Percentiles rank a stretch among this genome's conserved stretches.
These are phyloP conservation scores for Agonopterix alstromeriana DNA, from an alignment of 2,888 invertebrate genomes.

Conservation along the genomic window DNA sequence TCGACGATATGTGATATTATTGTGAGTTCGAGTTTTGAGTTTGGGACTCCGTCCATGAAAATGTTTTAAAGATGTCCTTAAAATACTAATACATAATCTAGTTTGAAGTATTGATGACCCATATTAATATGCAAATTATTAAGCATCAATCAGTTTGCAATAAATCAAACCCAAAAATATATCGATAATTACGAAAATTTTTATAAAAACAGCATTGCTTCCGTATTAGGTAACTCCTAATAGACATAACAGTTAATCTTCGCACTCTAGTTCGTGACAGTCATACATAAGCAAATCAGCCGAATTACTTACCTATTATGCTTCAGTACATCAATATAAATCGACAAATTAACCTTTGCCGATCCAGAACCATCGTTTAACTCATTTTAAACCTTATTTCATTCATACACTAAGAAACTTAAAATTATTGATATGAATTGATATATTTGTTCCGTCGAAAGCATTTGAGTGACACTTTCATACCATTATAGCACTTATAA, in stretches of 20 bases:
- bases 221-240: constrained; percentile 42
- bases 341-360: constrained; percentile 32
- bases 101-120: no score
- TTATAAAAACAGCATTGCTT: background rate
- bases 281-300: constrained; percentile 21
- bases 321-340: constrained; percentile 28
- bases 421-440: background rate
- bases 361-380: background rate
- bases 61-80: no score
- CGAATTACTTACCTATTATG: constrained; percentile 20
- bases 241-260: constrained; percentile 27
- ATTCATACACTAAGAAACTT: no score
- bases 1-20: no score
- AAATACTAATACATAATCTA: no score
- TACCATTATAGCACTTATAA: constrained; percentile 27
- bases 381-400: constrained; percentile 16
- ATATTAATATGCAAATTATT: no score
- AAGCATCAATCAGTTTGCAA: no score
- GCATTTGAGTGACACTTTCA: constrained; percentile 22
- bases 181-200: background rate
- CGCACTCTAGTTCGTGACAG: constrained; percentile 21
- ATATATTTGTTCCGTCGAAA: constrained; percentile 10
- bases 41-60: no score
- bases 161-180: background rate
- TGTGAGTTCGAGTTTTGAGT: no score